Evolutionary conservation across 1,140 invertebrate genomes (phyloP).

Genomic region (Drosophila kurseongensis): DNA sequence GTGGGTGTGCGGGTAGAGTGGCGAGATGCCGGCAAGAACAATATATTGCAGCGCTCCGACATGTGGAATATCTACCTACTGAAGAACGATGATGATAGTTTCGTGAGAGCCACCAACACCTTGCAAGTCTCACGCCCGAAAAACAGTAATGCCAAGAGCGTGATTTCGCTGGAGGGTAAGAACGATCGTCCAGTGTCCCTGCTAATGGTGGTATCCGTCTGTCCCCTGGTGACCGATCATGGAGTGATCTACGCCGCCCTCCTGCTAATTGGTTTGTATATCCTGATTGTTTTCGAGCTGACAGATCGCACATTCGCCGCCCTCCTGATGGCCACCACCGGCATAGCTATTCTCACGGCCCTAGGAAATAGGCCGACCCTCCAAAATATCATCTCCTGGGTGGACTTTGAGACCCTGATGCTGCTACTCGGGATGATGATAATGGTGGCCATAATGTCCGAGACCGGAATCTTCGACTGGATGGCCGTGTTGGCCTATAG

Average conservation of each 20-base stretch:
- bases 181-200: constrained; percentile 10
- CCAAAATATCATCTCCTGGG: constrained; percentile 90
- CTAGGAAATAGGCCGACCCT: constrained; percentile 90
- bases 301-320: constrained; percentile 92
- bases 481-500: constrained; percentile 87
- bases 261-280: constrained; percentile 90
- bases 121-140: fast-evolving
- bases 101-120: too few species aligned
- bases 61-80: constrained; percentile 9
- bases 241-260: constrained; percentile 89
- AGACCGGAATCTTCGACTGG: constrained; percentile 94
- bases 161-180: background rate
- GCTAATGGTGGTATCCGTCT: background rate
- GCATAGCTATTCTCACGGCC: constrained; percentile 89
- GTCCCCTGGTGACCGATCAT: background rate
- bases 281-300: constrained; percentile 93
- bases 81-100: fast-evolving
- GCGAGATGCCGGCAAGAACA: background rate
- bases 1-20: constrained; percentile 3
- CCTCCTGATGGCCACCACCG: constrained; percentile 89
- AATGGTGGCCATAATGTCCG: constrained; percentile 92
- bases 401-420: constrained; percentile 92
- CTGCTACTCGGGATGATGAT: constrained; percentile 96
- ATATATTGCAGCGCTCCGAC: background rate
- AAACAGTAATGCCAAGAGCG: fast-evolving